Evolutionary conservation across 1,140 invertebrate species (phyloP), one percentile per base, ranked within the genome.

Genomic region (Radopholus similis): DNA sequence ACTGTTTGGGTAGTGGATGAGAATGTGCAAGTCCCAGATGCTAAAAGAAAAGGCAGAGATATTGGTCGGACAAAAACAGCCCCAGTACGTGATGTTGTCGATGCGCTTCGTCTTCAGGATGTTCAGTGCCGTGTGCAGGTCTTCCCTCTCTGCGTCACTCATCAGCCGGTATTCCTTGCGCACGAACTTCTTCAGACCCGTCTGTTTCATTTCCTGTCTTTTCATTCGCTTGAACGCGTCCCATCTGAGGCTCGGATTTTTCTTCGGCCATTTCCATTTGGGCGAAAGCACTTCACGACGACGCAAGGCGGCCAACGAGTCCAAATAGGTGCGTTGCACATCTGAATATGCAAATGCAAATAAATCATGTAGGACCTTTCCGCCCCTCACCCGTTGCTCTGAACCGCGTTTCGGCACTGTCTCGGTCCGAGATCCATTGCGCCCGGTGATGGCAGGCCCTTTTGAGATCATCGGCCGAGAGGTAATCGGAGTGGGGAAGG

Each of bases 1-100:
- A 67, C 70, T 75, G 60, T 82, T 80, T 38, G 79, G 79, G 68
- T 81, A 81, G 60, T 81, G 79, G 42, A 82, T 76, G 26, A 28
- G 28, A 4, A 57, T 30, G 26, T 34, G 28, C n/a, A 38, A n/a
- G n/a, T n/a, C n/a, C n/a, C n/a, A n/a, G n/a, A n/a, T n/a, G n/a
- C n/a, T n/a, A n/a, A 13, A 34, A 21, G 2, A 13, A 35, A 15
- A n/a, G 35, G 54, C 35, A 21, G 18, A 21, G 30, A 0, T 13
- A 3, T 56, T 56, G 6, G 30, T 21, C 55, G 8, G 18, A 37
- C 55, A 38, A 59, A 21, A 78, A 82, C 32, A 81, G 78, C 23
- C 81, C 78, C 79, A 81, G 8, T 72, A 74, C 26, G 68, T 77
- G 35, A 77, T 70, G 54, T 82, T 82, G 54, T 81, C 79, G 15